A percentile compares a stretch with the other conserved stretches of the same genome.
Evolutionary conservation across 2,797 vertebrate species (phyloP).

Genomic region (Avahi laniger): DNA sequence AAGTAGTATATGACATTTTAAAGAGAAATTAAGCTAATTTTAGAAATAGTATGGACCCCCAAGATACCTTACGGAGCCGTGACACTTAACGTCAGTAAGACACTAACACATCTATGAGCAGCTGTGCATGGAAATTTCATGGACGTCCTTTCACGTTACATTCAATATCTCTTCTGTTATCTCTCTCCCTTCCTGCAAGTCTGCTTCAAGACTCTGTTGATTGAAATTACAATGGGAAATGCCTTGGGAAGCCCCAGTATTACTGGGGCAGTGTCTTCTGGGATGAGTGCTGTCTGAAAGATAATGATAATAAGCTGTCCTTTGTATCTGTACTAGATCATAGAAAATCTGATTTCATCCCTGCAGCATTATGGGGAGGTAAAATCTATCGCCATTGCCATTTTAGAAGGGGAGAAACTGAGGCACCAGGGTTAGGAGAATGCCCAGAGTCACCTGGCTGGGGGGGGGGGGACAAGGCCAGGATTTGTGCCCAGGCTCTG

Average conservation of each 20-base stretch:
- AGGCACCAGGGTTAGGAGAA: neutral
- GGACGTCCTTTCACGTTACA: neutral
- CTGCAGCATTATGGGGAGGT: accelerated
- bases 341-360: neutral
- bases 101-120: accelerated
- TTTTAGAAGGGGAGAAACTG: neutral
- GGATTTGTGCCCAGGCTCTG: too few species aligned
- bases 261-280: accelerated
- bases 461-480: too few species aligned
- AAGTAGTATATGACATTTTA: neutral
- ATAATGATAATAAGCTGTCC: neutral
- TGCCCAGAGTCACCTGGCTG: accelerated
- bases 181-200: neutral
- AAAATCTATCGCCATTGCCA: neutral
- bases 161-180: neutral
- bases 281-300: neutral
- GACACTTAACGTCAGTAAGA: neutral
- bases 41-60: neutral
- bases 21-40: neutral
- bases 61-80: neutral
- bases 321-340: neutral
- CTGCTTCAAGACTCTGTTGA: neutral
- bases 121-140: neutral
- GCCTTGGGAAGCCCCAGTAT: neutral
- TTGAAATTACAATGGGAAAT: neutral